Evolutionary conservation across 2,888 invertebrate species (phyloP), one percentile per base, ranked within the genome.

Genomic region (Pseudococcus jackbeardsleyi): DNA sequence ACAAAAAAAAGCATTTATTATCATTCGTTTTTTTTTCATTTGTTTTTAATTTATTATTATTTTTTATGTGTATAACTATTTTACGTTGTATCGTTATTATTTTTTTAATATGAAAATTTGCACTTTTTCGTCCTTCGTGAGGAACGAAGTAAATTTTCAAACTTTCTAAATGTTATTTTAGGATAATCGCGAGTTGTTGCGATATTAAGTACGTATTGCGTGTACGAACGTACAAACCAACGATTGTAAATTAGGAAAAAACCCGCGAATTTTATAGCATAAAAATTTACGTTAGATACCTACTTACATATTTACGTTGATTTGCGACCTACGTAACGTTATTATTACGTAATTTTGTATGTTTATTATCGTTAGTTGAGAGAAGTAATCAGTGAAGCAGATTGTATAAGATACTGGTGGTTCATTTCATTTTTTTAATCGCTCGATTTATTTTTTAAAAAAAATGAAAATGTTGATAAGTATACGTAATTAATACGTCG

Each of bases 1-100:
- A 68, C 59, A 64, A 64, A 64, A 68, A 26, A 26, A 68, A 68
- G 68, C 68, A 68, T 68, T 68, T 68, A 68, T 68, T 68, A 68
- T 68, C 26, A 26, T 68, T 68, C 26, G 22, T 6, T 68, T 68
- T 68, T 68, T 68, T 26, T n/a, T 64, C 22, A 15, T 64, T 64
- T 64, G n/a, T 64, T 64, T 64, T 68, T 26, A 68, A 26, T n/a
- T 26, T 68, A 68, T 68, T 15, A 68, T 68, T 68, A 68, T 22
- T 68, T 26, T 68, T 11, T 22, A 68, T 68, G 11, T 68, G 7
- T 68, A 26, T 68, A 26, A 26, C 12, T 68, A 68, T 68, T 22
- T 26, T 68, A 68, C 11, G 11, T 22, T 68, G 7, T 68, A 26
- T 68, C 26, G 22, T 68, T 26, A 68, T 68, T 68, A 68, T 68